phyloP scores from a whole-genome alignment of 2,797 vertebrate species.

The Lacerta viridis region DNA sequence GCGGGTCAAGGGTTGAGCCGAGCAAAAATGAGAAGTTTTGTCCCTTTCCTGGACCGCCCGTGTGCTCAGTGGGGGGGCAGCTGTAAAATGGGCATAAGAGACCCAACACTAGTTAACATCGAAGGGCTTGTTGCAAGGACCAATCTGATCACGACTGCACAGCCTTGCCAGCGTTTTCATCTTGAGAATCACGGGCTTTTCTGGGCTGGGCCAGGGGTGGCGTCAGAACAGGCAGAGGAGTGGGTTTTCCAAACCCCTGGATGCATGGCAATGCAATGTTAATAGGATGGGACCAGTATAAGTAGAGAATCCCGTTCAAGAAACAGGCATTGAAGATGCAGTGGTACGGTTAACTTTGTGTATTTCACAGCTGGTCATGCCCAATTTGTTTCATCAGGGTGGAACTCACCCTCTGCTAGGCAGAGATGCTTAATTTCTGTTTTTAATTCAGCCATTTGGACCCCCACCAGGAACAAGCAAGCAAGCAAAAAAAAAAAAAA shows the following conservation, averaged over 20 bases:
- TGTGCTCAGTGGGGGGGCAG: neutral
- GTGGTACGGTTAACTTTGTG: no score
- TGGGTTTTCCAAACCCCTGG: neutral
- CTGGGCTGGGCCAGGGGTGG: neutral
- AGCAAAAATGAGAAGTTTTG: neutral
- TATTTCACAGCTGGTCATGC: neutral
- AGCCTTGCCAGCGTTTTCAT: neutral
- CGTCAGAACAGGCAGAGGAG: neutral
- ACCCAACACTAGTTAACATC: neutral
- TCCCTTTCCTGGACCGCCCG: no score
- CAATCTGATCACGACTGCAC: no score
- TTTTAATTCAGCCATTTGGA: neutral
- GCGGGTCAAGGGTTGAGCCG: neutral
- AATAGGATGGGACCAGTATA: no score
- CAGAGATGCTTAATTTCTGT: neutral
- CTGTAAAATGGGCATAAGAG: neutral
- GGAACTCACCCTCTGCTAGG: neutral
- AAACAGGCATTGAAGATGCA: no score
- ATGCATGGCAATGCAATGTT: neutral
- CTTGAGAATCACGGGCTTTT: neutral
- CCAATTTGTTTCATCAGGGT: constrained; percentile 1
- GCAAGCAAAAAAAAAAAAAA: no score
- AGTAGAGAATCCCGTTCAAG: no score
- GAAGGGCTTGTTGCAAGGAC: neutral
- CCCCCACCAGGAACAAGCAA: neutral